Evolutionary conservation across 2,113 vertebrate species (phyloP).

Genomic region (Illadopsis cleaveri): DNA sequence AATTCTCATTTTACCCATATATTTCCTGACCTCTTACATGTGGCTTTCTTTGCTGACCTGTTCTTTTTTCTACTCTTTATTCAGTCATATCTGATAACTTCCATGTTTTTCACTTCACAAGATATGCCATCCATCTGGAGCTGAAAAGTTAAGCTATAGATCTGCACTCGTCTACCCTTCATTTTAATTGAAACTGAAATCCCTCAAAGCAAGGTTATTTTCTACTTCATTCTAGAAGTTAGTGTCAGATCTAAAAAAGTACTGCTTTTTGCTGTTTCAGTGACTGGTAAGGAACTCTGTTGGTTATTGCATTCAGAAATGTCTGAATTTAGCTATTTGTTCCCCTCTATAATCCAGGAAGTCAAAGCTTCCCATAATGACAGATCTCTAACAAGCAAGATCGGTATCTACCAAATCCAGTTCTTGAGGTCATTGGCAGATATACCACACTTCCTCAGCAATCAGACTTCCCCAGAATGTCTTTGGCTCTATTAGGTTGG

Average conservation of each 20-base stretch:
- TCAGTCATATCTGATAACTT: background rate
- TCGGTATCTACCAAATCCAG: constrained; percentile 8
- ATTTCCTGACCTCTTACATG: background rate
- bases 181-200: constrained; percentile 26
- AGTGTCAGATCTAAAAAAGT: background rate
- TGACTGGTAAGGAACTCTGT: background rate
- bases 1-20: background rate
- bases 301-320: background rate
- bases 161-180: background rate
- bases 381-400: constrained; percentile 32
- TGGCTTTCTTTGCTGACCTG: background rate
- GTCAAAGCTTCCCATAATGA: constrained; percentile 5
- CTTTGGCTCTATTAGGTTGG: background rate
- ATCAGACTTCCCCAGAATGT: background rate
- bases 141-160: background rate
- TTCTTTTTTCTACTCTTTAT: background rate
- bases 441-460: background rate
- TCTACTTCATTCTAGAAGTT: background rate
- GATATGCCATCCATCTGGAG: background rate
- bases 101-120: background rate
- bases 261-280: background rate
- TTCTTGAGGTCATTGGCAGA: constrained; percentile 20
- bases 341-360: background rate
- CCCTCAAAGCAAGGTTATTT: background rate
- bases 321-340: background rate